A percentile compares a stretch with the other conserved stretches of the same genome.
Conservation (phyloP, 2,888 invertebrate genomes). For the Agapostemon virescens region DNA sequence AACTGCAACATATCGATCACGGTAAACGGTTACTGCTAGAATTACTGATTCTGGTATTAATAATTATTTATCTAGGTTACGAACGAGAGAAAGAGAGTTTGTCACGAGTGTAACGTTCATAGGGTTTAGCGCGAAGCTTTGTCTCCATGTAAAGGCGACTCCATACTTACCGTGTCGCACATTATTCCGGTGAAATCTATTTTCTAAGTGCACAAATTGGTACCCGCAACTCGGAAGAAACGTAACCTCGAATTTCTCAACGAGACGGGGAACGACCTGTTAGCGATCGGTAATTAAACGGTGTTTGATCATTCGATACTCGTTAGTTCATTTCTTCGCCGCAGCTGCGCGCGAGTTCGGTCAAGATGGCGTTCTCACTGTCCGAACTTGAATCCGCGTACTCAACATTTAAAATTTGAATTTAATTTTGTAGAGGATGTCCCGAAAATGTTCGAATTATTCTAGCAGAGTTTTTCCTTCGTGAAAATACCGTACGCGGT, state of each 20-base stretch:
- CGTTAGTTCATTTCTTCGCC: conserved; percentile 46
- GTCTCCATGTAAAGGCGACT: conserved; percentile 14
- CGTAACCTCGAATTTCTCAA: conserved; percentile 30
- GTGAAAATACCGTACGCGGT: too few relatives aligned
- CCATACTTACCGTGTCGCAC: conserved; percentile 30
- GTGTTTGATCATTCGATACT: conserved; percentile 58
- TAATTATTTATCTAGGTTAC: conserved; percentile 40
- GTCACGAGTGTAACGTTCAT: conserved; percentile 38
- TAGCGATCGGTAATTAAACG: conserved; percentile 41
- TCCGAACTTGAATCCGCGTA: not conserved
- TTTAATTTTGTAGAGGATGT: too few relatives aligned
- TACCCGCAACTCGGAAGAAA: conserved; percentile 46
- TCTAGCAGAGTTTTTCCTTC: too few relatives aligned
- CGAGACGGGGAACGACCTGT: conserved; percentile 3
- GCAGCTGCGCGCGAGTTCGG: conserved; percentile 25
- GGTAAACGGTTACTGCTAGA: conserved; percentile 56
- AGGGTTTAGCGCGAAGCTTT: conserved; percentile 41
- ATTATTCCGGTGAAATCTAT: conserved; percentile 38
- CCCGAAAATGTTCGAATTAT: too few relatives aligned
- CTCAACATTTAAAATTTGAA: not conserved
- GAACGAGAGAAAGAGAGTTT: conserved; percentile 1
- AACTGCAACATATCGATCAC: conserved; percentile 64
- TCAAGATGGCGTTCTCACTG: not conserved
- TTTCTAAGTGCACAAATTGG: conserved; percentile 49
- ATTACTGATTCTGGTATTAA: conserved; percentile 42